phyloP scores from a whole-genome alignment of 2,888 invertebrate species.

The Pinctada fucata region DNA sequence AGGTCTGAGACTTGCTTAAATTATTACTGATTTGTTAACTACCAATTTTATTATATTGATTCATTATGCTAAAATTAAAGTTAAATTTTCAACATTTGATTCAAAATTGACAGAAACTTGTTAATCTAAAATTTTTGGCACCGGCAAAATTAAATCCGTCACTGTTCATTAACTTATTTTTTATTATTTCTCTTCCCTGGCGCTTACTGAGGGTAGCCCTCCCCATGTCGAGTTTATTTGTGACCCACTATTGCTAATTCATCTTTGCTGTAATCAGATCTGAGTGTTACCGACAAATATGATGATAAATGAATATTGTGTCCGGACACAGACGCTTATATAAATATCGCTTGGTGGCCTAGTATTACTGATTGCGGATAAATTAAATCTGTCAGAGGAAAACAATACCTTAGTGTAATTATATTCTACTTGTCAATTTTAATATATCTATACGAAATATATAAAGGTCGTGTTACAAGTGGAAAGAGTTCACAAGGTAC shows the following conservation, averaged over 20 bases:
- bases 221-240: not conserved
- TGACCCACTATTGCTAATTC: not conserved
- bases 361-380: too few species aligned
- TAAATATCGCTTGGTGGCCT: too few species aligned
- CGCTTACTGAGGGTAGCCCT: not conserved
- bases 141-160: too few species aligned
- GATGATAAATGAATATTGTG: not conserved
- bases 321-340: too few species aligned
- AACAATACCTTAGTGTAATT: constrained; percentile 7
- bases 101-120: too few species aligned
- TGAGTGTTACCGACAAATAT: not conserved
- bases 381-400: not conserved
- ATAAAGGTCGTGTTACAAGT: constrained; percentile 7
- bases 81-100: too few species aligned
- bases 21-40: too few species aligned
- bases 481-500: constrained; percentile 9
- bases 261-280: not conserved
- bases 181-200: not conserved
- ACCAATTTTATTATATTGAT: not conserved
- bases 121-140: too few species aligned
- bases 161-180: not conserved
- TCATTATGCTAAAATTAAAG: not conserved
- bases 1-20: too few species aligned
- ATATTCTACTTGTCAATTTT: constrained; percentile 8
- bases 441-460: constrained; percentile 15